Percentiles rank a stretch among this genome's conserved stretches.
These are phyloP conservation scores for Masticophis lateralis DNA, from an alignment of 2,797 vertebrate species.

Conservation along the genomic window DNA sequence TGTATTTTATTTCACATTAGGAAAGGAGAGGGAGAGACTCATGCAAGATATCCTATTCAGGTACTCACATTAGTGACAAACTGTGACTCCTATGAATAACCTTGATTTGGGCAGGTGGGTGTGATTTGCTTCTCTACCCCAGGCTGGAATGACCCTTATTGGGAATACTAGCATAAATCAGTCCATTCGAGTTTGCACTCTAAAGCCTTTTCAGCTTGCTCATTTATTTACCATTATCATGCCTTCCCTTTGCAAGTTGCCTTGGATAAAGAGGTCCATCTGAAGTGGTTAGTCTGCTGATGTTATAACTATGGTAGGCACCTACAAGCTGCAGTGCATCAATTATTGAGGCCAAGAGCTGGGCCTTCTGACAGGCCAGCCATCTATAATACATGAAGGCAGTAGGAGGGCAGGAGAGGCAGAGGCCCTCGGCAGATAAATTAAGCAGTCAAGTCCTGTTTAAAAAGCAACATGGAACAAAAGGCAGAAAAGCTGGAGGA, in stretches of 20 bases:
- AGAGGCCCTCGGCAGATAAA: background rate
- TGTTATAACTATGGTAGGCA: background rate
- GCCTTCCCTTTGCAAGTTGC: background rate
- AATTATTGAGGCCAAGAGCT: constrained; percentile 35
- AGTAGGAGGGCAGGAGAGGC: background rate
- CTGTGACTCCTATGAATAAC: background rate
- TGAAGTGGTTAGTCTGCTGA: background rate
- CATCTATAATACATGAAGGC: constrained; percentile 30
- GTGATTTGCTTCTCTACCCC: background rate
- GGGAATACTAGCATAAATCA: background rate
- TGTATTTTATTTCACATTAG: background rate
- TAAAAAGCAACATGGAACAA: background rate
- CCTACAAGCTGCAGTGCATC: constrained; percentile 22
- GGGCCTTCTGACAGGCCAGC: constrained; percentile 2
- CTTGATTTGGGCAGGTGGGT: background rate
- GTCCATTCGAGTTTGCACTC: background rate
- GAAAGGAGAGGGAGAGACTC: background rate
- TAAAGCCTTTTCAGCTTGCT: background rate
- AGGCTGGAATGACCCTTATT: background rate
- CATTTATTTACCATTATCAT: background rate
- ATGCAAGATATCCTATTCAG: background rate
- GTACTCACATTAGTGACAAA: background rate
- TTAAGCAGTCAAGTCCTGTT: background rate
- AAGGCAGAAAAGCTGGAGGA: background rate
- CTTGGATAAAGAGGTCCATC: background rate